A percentile compares a stretch with the other conserved stretches of the same genome.
These are phyloP conservation scores for Apoda limacodes DNA, from an alignment of 2,888 invertebrate species.

Conservation along the genomic window DNA sequence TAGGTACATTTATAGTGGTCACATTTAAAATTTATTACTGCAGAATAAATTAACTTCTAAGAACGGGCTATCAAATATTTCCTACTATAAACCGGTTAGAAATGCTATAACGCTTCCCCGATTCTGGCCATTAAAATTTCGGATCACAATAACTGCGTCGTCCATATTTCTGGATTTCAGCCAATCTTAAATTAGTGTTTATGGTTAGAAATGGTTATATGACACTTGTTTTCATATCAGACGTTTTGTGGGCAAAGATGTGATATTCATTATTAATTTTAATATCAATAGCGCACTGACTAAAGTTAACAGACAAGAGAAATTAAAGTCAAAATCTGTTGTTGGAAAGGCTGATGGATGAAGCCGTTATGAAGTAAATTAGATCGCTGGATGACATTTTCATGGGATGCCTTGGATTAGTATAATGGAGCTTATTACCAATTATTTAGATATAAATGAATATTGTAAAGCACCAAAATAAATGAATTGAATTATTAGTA, in stretches of 20 bases:
- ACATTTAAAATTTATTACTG: slow-evolving; percentile 52
- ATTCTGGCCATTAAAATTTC: slow-evolving; percentile 35
- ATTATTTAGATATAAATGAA: too few relatives aligned
- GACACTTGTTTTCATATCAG: slow-evolving; percentile 31
- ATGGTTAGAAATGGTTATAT: slow-evolving; percentile 28
- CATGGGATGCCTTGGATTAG: too few relatives aligned
- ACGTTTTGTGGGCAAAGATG: slow-evolving; percentile 19
- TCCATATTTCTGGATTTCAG: slow-evolving; percentile 45
- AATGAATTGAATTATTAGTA: too few relatives aligned
- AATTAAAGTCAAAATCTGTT: too few relatives aligned
- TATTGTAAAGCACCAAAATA: too few relatives aligned
- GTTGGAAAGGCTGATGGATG: too few relatives aligned
- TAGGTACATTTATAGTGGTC: slow-evolving; percentile 60
- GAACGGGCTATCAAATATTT: slow-evolving; percentile 65
- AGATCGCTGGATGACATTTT: too few relatives aligned
- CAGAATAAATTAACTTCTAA: slow-evolving; percentile 53
- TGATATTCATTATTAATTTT: too few relatives aligned
- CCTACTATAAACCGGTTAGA: slow-evolving; percentile 50
- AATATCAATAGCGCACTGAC: too few relatives aligned
- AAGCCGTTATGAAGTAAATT: too few relatives aligned
- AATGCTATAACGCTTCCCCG: slow-evolving; percentile 43
- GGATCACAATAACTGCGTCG: slow-evolving; percentile 36
- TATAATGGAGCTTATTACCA: too few relatives aligned
- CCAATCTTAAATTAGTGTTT: slow-evolving; percentile 52
- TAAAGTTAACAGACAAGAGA: too few relatives aligned